These are phyloP conservation scores for Oophaga pumilio DNA, from an alignment of 2,113 vertebrate species.

Conservation along the genomic window DNA sequence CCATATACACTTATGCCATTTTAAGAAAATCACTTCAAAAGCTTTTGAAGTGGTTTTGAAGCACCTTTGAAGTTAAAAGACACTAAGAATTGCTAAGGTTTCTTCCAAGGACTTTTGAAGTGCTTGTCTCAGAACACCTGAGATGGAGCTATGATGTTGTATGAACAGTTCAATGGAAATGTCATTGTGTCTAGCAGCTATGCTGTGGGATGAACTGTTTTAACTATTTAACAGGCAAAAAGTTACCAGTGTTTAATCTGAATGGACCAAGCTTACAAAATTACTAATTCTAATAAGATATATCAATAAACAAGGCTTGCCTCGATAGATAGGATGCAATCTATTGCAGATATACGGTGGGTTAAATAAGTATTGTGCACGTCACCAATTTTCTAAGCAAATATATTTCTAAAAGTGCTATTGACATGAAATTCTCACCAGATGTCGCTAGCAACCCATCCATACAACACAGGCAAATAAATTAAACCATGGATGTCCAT, in stretches of 20 bases:
- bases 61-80: constrained; percentile 3
- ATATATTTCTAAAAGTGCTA: too few species aligned
- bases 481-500: too few species aligned
- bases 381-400: too few species aligned
- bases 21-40: neutral
- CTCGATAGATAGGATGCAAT: too few species aligned
- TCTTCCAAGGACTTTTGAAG: neutral
- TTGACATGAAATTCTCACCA: too few species aligned
- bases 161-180: neutral
- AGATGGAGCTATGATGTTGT: neutral
- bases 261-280: neutral
- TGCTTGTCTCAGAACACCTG: neutral
- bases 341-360: too few species aligned
- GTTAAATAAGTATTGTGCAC: too few species aligned
- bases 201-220: neutral
- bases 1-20: neutral
- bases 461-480: too few species aligned
- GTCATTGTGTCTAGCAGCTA: neutral
- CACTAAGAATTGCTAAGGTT: neutral
- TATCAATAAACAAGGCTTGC: too few species aligned
- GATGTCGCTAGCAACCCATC: too few species aligned
- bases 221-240: neutral
- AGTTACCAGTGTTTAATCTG: neutral
- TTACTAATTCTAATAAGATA: too few species aligned
- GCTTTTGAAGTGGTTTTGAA: neutral